Evolutionary conservation across 2,113 vertebrate species (phyloP).

Genomic region (Sinocyclocheilus grahami): DNA sequence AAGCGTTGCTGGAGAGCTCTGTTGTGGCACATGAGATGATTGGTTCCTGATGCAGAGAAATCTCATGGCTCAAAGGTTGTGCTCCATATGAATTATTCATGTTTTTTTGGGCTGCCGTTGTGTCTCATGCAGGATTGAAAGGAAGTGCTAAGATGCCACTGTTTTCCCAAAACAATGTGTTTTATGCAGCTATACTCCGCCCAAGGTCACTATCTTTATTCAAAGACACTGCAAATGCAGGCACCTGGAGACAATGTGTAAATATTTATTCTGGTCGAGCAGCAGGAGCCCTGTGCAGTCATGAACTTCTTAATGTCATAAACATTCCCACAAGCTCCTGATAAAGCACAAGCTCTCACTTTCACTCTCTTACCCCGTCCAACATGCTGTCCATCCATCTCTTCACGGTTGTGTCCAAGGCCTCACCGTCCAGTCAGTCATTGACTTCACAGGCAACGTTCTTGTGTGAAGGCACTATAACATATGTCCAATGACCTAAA

Average conservation of each 20-base stretch:
- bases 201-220: neutral
- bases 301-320: slow-evolving; percentile 75
- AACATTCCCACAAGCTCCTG: slow-evolving; percentile 69
- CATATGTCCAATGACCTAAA: neutral
- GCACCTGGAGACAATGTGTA: slow-evolving; percentile 58
- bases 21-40: slow-evolving; percentile 56
- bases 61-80: slow-evolving; percentile 35
- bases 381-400: neutral
- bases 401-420: neutral
- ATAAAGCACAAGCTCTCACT: slow-evolving; percentile 62
- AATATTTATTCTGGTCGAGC: slow-evolving; percentile 76
- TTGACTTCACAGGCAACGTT: neutral
- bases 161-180: neutral
- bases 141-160: neutral
- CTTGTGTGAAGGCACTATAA: neutral
- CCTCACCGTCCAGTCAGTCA: neutral
- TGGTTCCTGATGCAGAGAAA: slow-evolving; percentile 63
- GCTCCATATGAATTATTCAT: slow-evolving; percentile 45
- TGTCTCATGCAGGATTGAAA: neutral
- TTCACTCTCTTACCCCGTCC: neutral
- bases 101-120: neutral
- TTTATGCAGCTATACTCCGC: slow-evolving; percentile 3
- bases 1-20: slow-evolving; percentile 57
- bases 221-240: neutral
- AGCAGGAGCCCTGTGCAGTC: slow-evolving; percentile 65